phyloP scores from a whole-genome alignment of 2,113 vertebrate species.

The Naja naja region DNA sequence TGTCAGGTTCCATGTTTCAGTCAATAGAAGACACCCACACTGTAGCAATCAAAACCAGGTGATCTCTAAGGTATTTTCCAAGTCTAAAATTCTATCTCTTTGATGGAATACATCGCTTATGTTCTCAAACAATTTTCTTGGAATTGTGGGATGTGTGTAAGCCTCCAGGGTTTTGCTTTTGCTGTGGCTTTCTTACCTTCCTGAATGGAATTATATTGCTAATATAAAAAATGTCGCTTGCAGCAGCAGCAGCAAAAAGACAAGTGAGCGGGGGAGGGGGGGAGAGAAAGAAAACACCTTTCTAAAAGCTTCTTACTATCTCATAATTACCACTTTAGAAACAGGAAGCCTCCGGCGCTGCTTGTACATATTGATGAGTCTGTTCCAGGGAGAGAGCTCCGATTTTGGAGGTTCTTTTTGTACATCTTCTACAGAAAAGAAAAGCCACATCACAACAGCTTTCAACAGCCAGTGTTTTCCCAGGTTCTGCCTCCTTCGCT shows the following conservation, averaged over 20 bases:
- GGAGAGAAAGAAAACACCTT: neutral
- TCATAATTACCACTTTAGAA: slow-evolving; percentile 47
- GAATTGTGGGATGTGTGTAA: neutral
- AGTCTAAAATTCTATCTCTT: neutral
- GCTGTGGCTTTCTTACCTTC: neutral
- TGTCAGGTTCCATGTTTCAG: neutral
- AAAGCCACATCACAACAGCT: slow-evolving; percentile 7
- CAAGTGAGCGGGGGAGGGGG: neutral
- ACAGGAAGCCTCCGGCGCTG: slow-evolving; percentile 14
- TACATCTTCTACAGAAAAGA: slow-evolving; percentile 43
- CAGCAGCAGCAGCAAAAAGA: neutral
- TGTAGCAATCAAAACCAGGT: neutral
- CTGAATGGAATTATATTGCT: neutral
- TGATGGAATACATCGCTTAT: neutral
- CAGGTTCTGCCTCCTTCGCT: neutral
- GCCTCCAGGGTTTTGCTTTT: neutral
- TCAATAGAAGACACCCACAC: neutral
- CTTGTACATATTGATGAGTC: slow-evolving; percentile 45
- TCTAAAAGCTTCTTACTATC: neutral
- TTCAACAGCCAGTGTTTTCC: neutral
- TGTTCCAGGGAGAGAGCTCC: slow-evolving; percentile 39
- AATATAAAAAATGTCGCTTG: neutral
- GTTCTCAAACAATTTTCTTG: neutral
- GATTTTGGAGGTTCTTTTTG: neutral
- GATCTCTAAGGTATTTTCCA: neutral